Evolutionary conservation across 2,113 vertebrate species (phyloP).

Genomic region (Pluvialis apricaria): DNA sequence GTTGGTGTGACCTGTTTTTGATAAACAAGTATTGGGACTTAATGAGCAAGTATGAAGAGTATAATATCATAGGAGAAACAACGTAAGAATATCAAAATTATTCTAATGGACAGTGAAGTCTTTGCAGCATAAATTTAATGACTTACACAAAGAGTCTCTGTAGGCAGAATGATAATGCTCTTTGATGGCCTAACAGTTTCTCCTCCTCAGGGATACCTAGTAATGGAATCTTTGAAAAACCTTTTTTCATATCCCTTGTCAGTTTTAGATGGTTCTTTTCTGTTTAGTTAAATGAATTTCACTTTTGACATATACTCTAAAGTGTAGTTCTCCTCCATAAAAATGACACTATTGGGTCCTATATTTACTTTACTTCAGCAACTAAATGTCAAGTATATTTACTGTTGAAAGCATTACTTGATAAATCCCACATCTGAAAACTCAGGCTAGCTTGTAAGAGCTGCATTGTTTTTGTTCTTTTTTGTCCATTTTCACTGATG

Average conservation of each 20-base stretch:
- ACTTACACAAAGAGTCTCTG: neutral
- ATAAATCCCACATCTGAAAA: slow-evolving; percentile 31
- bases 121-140: neutral
- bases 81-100: neutral
- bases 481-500: neutral
- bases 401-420: neutral
- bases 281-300: slow-evolving; percentile 57
- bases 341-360: slow-evolving; percentile 30
- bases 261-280: slow-evolving; percentile 24
- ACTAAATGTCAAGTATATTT: slow-evolving; percentile 39
- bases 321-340: slow-evolving; percentile 7
- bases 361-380: slow-evolving; percentile 41
- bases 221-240: slow-evolving; percentile 2
- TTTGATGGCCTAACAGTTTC: neutral
- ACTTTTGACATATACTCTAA: slow-evolving; percentile 4
- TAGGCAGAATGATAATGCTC: neutral
- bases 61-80: neutral
- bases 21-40: slow-evolving; percentile 9
- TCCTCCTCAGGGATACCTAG: neutral
- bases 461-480: neutral
- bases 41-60: neutral
- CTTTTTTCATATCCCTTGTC: slow-evolving; percentile 29
- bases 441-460: neutral
- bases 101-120: neutral
- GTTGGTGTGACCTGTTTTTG: neutral